Conservation (phyloP, 2,113 vertebrate genomes). For the Sminthopsis crassicaudata region DNA sequence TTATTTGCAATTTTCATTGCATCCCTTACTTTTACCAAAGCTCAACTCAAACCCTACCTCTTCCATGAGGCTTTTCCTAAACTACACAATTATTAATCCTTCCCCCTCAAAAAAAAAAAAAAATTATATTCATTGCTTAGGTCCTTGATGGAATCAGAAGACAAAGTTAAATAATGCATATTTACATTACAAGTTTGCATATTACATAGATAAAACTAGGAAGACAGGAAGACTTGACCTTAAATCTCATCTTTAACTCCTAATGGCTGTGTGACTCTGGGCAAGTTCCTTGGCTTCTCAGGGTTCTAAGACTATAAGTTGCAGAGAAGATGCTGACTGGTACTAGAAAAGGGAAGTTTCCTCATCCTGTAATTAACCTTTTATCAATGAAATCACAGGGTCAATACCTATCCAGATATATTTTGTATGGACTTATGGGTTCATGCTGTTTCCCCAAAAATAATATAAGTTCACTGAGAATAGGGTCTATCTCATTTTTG, state of each 20-base stretch:
- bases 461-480: not conserved
- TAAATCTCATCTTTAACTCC: not conserved
- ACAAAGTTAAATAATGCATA: no score
- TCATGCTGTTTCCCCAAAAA: not conserved
- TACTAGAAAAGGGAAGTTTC: not conserved
- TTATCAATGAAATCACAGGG: not conserved
- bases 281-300: not conserved
- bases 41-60: not conserved
- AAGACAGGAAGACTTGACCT: not conserved
- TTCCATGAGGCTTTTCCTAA: not conserved
- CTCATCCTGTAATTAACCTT: not conserved
- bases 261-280: not conserved
- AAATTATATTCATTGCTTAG: not conserved
- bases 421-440: not conserved
- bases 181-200: no score
- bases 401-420: not conserved
- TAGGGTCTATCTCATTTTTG: not conserved
- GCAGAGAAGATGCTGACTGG: not conserved
- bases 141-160: no score
- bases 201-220: not conserved
- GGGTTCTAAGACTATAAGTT: not conserved
- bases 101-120: not conserved
- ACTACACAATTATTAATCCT: not conserved
- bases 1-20: not conserved
- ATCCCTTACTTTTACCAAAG: not conserved